Conservation (phyloP, 1,140 invertebrate species). For the Bombus superbus region DNA sequence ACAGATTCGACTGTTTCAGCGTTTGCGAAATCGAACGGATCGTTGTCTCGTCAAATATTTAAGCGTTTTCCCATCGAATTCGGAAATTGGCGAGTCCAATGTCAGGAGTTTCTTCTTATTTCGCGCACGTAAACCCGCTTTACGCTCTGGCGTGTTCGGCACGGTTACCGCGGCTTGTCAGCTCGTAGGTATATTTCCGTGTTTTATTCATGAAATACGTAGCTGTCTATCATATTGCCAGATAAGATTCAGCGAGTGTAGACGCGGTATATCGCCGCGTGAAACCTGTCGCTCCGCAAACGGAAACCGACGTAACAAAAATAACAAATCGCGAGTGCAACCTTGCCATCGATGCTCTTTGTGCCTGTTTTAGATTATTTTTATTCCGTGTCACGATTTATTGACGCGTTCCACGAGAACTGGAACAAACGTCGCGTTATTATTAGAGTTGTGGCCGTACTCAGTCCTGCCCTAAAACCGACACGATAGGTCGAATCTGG, state of each 20-base stretch:
- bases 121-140: slow-evolving; percentile 31
- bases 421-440: background rate
- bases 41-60: background rate
- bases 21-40: background rate
- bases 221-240: slow-evolving; percentile 64
- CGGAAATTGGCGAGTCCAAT: background rate
- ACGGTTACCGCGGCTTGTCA: slow-evolving; percentile 60
- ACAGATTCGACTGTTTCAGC: background rate
- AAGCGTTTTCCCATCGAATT: background rate
- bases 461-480: background rate
- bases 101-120: slow-evolving; percentile 53
- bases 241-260: slow-evolving; percentile 63
- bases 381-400: background rate
- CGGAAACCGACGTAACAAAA: slow-evolving; percentile 36
- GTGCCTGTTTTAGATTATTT: slow-evolving; percentile 1
- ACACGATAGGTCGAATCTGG: background rate
- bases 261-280: slow-evolving; percentile 44
- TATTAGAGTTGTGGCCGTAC: background rate
- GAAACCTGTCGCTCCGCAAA: slow-evolving; percentile 49
- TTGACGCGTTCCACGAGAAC: background rate
- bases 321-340: background rate
- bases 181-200: slow-evolving; percentile 61
- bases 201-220: slow-evolving; percentile 73
- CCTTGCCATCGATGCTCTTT: background rate
- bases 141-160: slow-evolving; percentile 20